Base-by-base conservation (phyloP, 2,888 invertebrate species). In the Zygothrica quintamaculata region DNA sequence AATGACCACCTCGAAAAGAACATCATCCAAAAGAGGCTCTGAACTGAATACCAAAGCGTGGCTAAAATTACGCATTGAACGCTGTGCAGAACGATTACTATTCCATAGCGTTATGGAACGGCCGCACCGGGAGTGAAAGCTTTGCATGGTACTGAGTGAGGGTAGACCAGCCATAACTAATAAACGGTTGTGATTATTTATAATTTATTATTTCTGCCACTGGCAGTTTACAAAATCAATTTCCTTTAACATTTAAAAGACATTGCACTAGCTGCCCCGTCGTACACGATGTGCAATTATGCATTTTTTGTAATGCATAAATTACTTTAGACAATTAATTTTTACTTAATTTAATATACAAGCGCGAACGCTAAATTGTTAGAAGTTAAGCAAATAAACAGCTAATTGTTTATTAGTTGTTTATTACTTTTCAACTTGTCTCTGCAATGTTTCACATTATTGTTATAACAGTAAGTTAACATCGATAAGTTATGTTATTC, bases 41-140 rank as follows among this genome's bases (percentile, higher is more conserved):
- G 94, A 94, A 84, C 96, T 95, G 73, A 97, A 93, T 18, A 97
- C 96, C 72, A 97, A 91, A n/a, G 97, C 97, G 92, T 96, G 95
- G 91, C 97, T 96, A 89, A 96, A 97, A 89, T 96, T 96, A 53
- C 95, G 94, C 82, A 95, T 94, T 89, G 94, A 95, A 80, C 96
- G 92, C 65, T 94, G 93, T 12, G 97, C 97, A 25, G 97, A 97
- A 62, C 94, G 93, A 91, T 95, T 95, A 79, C 95, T 95, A 92
- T 97, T 96, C 57, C 95, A 93, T 77, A 98, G 93, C 74, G 95
- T 95, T 77, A 98, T 95, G 82, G 96, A 93, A 78, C 96, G 95
- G 58, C 98, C 98, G 91, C 96, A 96, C 89, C 95, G 93, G 81
- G 93, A 69, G 56, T 89, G 89, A 37, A 88, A 82, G 25, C 65